A percentile compares a stretch with the other conserved stretches of the same genome.
These are phyloP conservation scores for Recurvirostra avosetta DNA, from an alignment of 2,113 vertebrate species.

Conservation along the genomic window DNA sequence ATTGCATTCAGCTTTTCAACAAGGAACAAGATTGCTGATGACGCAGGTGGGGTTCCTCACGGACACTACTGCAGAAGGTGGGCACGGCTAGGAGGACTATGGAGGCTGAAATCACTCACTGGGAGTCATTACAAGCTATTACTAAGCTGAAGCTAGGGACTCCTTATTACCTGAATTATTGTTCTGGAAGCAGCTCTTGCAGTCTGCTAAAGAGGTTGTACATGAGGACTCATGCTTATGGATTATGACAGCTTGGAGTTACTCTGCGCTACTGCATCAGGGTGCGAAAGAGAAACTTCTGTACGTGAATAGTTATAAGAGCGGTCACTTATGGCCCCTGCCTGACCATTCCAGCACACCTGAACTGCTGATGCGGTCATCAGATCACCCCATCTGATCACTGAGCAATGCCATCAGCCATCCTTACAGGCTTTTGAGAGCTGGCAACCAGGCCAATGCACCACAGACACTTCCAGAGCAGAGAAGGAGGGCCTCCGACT, in stretches of 20 bases:
- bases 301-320: fast-evolving
- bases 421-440: neutral
- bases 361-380: neutral
- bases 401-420: neutral
- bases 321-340: neutral
- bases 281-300: neutral
- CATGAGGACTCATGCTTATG: neutral
- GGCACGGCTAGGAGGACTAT: neutral
- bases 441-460: too few relatives aligned
- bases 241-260: neutral
- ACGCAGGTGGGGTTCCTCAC: neutral
- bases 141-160: neutral
- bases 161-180: neutral
- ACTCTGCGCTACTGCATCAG: neutral
- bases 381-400: neutral
- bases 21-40: neutral
- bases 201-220: neutral
- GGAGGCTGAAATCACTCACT: neutral
- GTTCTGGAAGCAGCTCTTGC: neutral
- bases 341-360: neutral
- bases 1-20: neutral
- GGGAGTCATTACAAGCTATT: neutral
- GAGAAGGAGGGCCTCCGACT: neutral
- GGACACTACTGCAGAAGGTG: neutral
- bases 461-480: neutral